Evolutionary conservation across 2,113 vertebrate genomes (phyloP), one percentile per base, ranked within the genome.

Genomic region (Heterotis niloticus): DNA sequence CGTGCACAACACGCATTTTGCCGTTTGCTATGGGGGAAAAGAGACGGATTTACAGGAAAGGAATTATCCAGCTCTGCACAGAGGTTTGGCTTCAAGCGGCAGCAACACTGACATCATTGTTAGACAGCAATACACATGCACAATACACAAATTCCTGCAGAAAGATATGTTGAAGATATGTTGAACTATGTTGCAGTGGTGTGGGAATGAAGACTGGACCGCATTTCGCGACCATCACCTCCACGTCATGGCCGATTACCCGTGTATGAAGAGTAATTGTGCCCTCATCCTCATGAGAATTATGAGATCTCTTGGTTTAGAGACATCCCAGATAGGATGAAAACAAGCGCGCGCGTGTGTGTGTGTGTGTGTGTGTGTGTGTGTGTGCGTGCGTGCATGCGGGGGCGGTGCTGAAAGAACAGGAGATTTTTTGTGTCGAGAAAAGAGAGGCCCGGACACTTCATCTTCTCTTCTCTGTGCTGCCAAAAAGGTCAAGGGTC

Each of bases 401-500:
- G 89, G 88, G 91, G 86, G 90, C 85, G 87, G 88, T 85, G 83
- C 79, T 87, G 84, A 85, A 83, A 84, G 90, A 93, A 93, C 92
- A 93, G 91, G 90, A 90, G 90, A 90, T 92, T 92, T 92, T 91
- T 92, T 92, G 92, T 93, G 90, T 86, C 83, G 78, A 81, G 86
- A 85, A 91, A 87, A 91, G 88, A 91, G 91, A 90, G 86, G 89
- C 90, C 89, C 74, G 90, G 91, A 90, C 91, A 93, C 92, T 93
- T 92, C 91, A 93, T 93, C 92, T 93, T 92, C 90, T 92, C 90
- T 90, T 91, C 90, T 92, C 89, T 90, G 90, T 84, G 84, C 92
- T 93, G 92, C 91, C 92, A 93, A 88, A 93, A 92, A 93, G 91
- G 91, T 75, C 92, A 92, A 78, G 90, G 92, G 92, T 93, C 90